Percentiles rank a stretch among this genome's conserved stretches.
phyloP scores from a whole-genome alignment of 1,140 invertebrate genomes.

The Dreissena rostriformis region DNA sequence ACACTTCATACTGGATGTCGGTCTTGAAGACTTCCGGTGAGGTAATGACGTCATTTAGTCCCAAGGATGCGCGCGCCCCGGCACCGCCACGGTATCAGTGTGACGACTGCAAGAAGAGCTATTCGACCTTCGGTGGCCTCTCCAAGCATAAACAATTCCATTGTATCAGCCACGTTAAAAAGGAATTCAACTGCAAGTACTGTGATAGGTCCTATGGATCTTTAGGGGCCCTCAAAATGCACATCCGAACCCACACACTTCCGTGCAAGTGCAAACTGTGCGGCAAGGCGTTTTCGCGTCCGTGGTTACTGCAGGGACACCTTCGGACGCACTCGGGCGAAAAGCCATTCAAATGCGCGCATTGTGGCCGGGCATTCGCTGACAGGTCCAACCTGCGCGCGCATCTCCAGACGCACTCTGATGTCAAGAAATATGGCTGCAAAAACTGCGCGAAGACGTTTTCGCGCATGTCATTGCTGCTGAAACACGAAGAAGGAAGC shows the following conservation, averaged over 20 bases:
- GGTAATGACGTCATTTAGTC: slow-evolving; percentile 20
- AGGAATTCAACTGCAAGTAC: slow-evolving; percentile 97
- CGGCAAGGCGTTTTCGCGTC: slow-evolving; percentile 83
- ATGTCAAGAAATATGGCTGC: slow-evolving; percentile 99
- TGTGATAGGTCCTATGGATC: slow-evolving; percentile 98
- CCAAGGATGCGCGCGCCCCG: slow-evolving; percentile 34
- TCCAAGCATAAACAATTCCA: slow-evolving; percentile 98
- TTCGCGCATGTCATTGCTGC: slow-evolving; percentile 97
- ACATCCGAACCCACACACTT: slow-evolving; percentile 98
- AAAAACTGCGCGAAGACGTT: slow-evolving; percentile 96
- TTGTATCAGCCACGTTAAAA: slow-evolving; percentile 93
- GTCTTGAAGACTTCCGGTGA: slow-evolving; percentile 45
- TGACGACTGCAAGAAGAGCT: slow-evolving; percentile 95
- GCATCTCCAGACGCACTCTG: slow-evolving; percentile 98
- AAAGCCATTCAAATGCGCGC: slow-evolving; percentile 84
- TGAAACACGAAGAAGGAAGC: slow-evolving; percentile 95
- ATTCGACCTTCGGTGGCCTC: slow-evolving; percentile 97
- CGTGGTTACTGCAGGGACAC: slow-evolving; percentile 76
- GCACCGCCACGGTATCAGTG: slow-evolving; percentile 90
- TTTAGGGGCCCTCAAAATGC: slow-evolving; percentile 98
- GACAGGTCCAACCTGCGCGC: slow-evolving; percentile 97
- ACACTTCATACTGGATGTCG: slow-evolving; percentile 31
- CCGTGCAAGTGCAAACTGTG: slow-evolving; percentile 99
- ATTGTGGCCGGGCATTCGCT: slow-evolving; percentile 95
- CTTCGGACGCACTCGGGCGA: slow-evolving; percentile 77